Conservation (phyloP, 1,140 invertebrate species). For the Paralvinella palmiformis region DNA sequence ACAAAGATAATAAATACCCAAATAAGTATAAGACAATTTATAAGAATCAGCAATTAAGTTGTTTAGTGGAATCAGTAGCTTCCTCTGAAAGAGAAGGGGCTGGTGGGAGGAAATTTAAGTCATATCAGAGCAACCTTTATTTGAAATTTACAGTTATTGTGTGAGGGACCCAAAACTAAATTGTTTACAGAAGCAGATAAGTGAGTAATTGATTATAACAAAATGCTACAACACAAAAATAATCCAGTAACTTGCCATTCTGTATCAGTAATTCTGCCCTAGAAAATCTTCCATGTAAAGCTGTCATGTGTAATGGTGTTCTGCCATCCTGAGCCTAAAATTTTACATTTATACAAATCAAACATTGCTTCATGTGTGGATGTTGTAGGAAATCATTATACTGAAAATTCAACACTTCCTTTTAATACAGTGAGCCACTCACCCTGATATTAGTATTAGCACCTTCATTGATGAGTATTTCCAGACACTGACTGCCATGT, state of each 20-base stretch:
- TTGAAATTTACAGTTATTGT: no score
- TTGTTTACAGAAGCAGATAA: conserved; percentile 24
- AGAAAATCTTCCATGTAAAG: conserved; percentile 62
- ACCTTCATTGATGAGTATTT: conserved; percentile 54
- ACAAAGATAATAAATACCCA: no score
- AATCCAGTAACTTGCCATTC: conserved; percentile 49
- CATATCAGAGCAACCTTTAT: not conserved
- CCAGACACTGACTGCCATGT: conserved; percentile 59
- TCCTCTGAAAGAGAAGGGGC: no score
- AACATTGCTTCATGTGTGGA: no score
- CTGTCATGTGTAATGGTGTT: conserved; percentile 64
- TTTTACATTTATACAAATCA: no score
- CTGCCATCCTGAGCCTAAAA: conserved; percentile 57
- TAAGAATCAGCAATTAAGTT: no score
- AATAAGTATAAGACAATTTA: no score
- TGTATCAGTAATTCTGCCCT: conserved; percentile 57
- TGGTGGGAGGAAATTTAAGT: not conserved
- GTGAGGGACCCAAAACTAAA: not conserved
- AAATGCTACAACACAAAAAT: not conserved
- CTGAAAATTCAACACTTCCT: no score
- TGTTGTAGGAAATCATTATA: no score
- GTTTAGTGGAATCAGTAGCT: no score
- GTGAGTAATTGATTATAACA: not conserved
- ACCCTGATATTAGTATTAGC: conserved; percentile 56
- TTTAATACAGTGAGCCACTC: no score